A percentile compares a stretch with the other conserved stretches of the same genome.
Evolutionary conservation across 30 jellyfish, hydroid and myxozoan genomes (phyloP).

Genomic region (Chrysaora quinquecirrha): DNA sequence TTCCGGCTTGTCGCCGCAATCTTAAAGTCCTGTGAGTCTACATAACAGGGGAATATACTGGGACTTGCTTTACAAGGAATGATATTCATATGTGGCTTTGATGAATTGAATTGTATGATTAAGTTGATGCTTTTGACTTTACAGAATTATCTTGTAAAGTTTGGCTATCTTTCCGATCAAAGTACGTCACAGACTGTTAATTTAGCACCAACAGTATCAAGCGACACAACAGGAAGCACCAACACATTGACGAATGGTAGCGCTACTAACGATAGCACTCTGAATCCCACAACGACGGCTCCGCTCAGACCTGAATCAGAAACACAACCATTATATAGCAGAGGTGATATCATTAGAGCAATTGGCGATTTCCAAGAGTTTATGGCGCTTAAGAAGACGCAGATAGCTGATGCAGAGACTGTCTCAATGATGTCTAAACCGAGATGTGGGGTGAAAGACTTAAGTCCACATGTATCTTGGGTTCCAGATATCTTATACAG

Average conservation of each 20-base stretch:
- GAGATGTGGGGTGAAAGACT: slow-evolving; percentile 86
- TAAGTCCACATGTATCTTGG: slow-evolving; percentile 82
- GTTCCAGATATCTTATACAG: slow-evolving; percentile 35
- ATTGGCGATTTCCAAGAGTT: slow-evolving; percentile 72
- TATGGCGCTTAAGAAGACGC: slow-evolving; percentile 75
- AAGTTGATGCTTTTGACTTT: neutral
- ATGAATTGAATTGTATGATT: no score
- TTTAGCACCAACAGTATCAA: neutral
- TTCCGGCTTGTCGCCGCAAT: no score
- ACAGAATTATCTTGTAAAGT: slow-evolving; percentile 63
- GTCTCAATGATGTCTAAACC: slow-evolving; percentile 36
- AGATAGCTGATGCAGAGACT: slow-evolving; percentile 64
- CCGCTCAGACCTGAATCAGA: slow-evolving; percentile 33
- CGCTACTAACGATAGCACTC: slow-evolving; percentile 2
- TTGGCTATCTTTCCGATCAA: slow-evolving; percentile 68
- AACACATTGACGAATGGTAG: slow-evolving; percentile 15
- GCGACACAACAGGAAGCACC: neutral
- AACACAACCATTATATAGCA: slow-evolving; percentile 1
- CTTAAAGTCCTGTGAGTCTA: no score
- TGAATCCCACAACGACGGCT: slow-evolving; percentile 34
- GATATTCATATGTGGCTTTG: no score
- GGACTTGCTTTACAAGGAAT: no score
- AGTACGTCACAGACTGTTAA: neutral
- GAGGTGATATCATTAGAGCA: slow-evolving; percentile 70
- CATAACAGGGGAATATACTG: no score